Base-by-base conservation (phyloP, 2,888 invertebrate genomes). In the Agrochola lota region DNA sequence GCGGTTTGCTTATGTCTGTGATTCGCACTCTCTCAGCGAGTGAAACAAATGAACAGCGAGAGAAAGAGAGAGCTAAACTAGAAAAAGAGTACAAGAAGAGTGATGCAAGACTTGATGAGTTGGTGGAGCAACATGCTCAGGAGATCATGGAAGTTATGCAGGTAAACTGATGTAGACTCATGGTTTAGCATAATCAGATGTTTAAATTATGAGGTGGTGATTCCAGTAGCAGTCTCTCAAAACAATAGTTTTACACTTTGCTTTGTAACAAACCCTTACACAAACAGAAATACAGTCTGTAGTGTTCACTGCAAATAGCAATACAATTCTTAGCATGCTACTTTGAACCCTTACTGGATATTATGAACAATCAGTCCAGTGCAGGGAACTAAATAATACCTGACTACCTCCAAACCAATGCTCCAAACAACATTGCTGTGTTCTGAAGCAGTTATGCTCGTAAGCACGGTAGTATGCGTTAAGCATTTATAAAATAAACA, bases 11-110 rank as follows among this genome's bases (percentile, higher is more conserved):
- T 88, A 99, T 99, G 98, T 99, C 99, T 78, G 99, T 99, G 68
- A 99, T 99, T 87, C 98, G 99, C 86, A 99, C 99, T 0, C 95
- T 99, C 79, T 99, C 99, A 46, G 98, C 99, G 15, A 99, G 99
- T 96, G 99, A 99, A 94, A 99, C 99, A 8, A 98, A 98, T 92
- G 99, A 99, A 92, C 99, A 99, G 92, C 96, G 99, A 71, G 98
- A 99, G 92, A 98, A 98, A 90, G 99, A 99, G 95, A 99, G 99
- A 91, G 98, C 98, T 0, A 99, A 99, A 92, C 97, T 99, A 71
- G 99, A 99, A 94, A 98, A 98, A 88, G 99, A 99, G 91, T 99
- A 98, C 92, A 98, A 98, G 93, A 98, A 98, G 90, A 99, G 99
- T 93, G 99, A 99, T 96, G 98, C 98, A 79, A 97, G 97, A 88